Evolutionary conservation across 2,888 invertebrate species (phyloP).

Genomic region (Mesoligia furuncula): DNA sequence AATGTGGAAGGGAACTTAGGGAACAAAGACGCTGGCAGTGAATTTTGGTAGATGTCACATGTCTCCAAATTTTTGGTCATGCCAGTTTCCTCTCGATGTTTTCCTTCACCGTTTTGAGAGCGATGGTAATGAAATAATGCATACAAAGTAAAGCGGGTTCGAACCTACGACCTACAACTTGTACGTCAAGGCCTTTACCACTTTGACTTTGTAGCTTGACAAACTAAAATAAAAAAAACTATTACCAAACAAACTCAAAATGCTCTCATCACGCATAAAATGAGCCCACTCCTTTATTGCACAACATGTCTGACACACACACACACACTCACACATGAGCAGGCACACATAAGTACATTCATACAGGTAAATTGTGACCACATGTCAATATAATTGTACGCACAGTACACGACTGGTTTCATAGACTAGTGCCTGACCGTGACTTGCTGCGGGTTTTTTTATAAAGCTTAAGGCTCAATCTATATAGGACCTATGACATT

Average conservation of each 20-base stretch:
- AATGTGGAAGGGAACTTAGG: too few relatives aligned
- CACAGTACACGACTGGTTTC: constrained; percentile 36
- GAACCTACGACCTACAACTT: background rate
- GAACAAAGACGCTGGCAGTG: too few relatives aligned
- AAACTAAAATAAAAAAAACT: background rate
- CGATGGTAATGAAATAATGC: background rate
- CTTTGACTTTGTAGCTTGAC: background rate
- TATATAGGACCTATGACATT: constrained; percentile 47
- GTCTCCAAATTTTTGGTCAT: too few relatives aligned
- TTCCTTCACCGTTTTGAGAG: background rate
- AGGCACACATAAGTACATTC: background rate
- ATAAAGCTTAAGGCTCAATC: constrained; percentile 38
- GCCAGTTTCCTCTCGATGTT: background rate
- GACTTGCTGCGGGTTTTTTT: constrained; percentile 47
- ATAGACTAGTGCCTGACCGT: constrained; percentile 43
- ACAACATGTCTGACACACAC: constrained; percentile 28
- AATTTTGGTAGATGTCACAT: too few relatives aligned
- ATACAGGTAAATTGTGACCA: constrained; percentile 33
- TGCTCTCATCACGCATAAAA: constrained; percentile 27
- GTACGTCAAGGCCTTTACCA: background rate
- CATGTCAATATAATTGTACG: constrained; percentile 46
- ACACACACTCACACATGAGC: background rate
- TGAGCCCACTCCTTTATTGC: constrained; percentile 43
- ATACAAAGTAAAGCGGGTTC: background rate
- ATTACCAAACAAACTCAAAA: constrained; percentile 37